These are phyloP conservation scores for Melanotaenia boesemani DNA, from an alignment of 2,797 vertebrate species.

Conservation along the genomic window DNA sequence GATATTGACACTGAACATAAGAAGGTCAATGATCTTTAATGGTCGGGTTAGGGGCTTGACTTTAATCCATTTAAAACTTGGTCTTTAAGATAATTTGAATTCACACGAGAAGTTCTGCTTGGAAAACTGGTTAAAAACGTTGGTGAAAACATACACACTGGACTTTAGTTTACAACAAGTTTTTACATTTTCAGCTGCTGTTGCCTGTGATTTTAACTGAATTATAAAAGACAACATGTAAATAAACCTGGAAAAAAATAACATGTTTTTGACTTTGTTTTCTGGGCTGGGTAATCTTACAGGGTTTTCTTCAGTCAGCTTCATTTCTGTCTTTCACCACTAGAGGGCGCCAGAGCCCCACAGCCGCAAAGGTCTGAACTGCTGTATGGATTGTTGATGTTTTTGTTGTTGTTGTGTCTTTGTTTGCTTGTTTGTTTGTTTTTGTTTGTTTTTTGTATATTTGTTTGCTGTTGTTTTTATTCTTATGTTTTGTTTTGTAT, in stretches of 20 bases:
- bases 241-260: not conserved
- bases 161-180: not conserved
- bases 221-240: not conserved
- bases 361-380: not conserved
- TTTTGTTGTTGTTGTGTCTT: too few species aligned
- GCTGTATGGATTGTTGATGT: too few species aligned
- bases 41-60: not conserved
- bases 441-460: too few species aligned
- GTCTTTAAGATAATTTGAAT: not conserved
- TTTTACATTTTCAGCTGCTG: not conserved
- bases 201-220: too few species aligned
- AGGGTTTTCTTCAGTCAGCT: not conserved
- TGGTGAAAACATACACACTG: not conserved
- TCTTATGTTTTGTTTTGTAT: too few species aligned
- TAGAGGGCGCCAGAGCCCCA: slow-evolving; percentile 37
- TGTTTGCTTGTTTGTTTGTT: too few species aligned
- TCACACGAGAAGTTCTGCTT: not conserved
- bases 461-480: too few species aligned
- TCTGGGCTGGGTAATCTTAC: too few species aligned
- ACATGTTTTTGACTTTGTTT: not conserved
- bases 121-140: not conserved
- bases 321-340: slow-evolving; percentile 33
- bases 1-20: not conserved
- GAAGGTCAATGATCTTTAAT: not conserved
- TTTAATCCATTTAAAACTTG: not conserved